These are phyloP conservation scores for Aproaerema taeniolella DNA, from an alignment of 2,888 invertebrate genomes.

Conservation along the genomic window DNA sequence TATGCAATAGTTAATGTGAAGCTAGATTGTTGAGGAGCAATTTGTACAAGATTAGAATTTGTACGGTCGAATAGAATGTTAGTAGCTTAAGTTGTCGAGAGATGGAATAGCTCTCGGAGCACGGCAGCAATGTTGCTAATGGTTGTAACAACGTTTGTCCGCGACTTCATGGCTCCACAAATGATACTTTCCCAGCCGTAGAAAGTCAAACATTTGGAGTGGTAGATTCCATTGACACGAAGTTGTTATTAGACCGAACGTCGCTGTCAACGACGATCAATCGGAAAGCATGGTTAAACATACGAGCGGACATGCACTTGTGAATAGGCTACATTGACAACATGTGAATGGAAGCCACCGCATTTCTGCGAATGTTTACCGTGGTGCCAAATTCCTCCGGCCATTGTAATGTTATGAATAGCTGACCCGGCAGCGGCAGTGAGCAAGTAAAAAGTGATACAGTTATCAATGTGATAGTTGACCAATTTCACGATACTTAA, in stretches of 20 bases:
- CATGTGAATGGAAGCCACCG: slow-evolving; percentile 50
- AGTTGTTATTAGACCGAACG: slow-evolving; percentile 57
- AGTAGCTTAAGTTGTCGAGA: not conserved
- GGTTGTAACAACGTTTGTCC: slow-evolving; percentile 48
- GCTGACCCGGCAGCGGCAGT: not conserved
- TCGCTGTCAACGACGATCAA: slow-evolving; percentile 26
- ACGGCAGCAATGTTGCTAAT: slow-evolving; percentile 53
- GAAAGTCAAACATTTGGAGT: slow-evolving; percentile 66
- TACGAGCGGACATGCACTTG: slow-evolving; percentile 45
- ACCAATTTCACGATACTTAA: too few relatives aligned
- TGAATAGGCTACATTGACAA: too few relatives aligned
- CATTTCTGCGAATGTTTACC: slow-evolving; percentile 54
- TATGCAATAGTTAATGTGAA: slow-evolving; percentile 29
- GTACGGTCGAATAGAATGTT: slow-evolving; percentile 7
- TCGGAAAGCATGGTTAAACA: slow-evolving; percentile 65
- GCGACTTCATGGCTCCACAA: slow-evolving; percentile 46
- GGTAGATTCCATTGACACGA: slow-evolving; percentile 52
- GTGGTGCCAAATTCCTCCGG: slow-evolving; percentile 52
- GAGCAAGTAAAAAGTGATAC: too few relatives aligned
- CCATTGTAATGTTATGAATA: slow-evolving; percentile 44
- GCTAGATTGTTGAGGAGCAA: slow-evolving; percentile 33
- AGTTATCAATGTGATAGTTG: too few relatives aligned
- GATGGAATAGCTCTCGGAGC: slow-evolving; percentile 34
- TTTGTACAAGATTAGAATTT: slow-evolving; percentile 14
- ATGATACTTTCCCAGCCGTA: slow-evolving; percentile 66